phyloP scores from a whole-genome alignment of 2,888 invertebrate species.

The Argyresthia albistria region DNA sequence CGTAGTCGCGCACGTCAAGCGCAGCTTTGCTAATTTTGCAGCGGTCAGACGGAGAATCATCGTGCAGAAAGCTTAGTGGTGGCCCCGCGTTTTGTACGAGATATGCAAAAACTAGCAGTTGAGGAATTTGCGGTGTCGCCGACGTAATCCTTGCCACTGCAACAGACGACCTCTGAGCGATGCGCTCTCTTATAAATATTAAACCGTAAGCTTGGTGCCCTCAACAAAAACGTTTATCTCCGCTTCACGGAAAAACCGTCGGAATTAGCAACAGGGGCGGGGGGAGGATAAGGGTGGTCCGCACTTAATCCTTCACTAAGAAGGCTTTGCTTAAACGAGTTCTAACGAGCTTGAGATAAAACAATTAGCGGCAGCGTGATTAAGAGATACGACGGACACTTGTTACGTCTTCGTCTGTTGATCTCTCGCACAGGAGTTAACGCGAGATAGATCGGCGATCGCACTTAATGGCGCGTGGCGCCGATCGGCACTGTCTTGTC shows the following conservation, averaged over 20 bases:
- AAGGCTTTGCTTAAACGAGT: conserved; percentile 73
- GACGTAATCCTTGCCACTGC: conserved; percentile 49
- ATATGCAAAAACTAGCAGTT: conserved; percentile 31
- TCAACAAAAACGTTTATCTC: conserved; percentile 69
- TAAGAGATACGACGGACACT: conserved; percentile 69
- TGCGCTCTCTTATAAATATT: conserved; percentile 65
- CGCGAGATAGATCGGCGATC: not conserved
- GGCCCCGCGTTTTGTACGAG: not conserved
- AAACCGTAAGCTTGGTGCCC: conserved; percentile 47
- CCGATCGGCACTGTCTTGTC: no score
- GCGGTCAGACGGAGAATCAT: no score
- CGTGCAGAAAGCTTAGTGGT: no score
- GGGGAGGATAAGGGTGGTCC: conserved; percentile 66
- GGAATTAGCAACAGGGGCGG: conserved; percentile 61
- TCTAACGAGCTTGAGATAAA: conserved; percentile 73
- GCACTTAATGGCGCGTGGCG: not conserved
- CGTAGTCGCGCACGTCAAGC: no score
- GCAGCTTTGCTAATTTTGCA: no score
- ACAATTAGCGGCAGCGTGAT: conserved; percentile 69
- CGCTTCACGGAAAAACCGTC: conserved; percentile 66
- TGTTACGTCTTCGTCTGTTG: conserved; percentile 43
- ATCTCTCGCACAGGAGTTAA: not conserved
- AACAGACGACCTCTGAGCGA: conserved; percentile 46
- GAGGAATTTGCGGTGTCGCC: conserved; percentile 30
- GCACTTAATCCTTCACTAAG: conserved; percentile 72